phyloP scores from a whole-genome alignment of 1,140 invertebrate species.

The Ips nitidus region DNA sequence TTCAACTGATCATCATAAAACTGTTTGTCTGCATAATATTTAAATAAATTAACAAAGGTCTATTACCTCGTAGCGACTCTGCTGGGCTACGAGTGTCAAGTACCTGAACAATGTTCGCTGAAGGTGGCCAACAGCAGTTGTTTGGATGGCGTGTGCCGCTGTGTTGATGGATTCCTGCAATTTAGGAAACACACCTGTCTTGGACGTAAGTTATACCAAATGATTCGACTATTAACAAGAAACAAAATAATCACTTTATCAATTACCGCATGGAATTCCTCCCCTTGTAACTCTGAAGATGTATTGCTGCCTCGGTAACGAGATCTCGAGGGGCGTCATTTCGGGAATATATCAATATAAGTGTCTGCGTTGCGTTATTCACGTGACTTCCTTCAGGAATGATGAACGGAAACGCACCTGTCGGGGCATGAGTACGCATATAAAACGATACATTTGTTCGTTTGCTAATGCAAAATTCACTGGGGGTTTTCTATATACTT shows the following conservation, averaged over 20 bases:
- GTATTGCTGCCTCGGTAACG: neutral
- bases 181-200: conserved; percentile 86
- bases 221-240: conserved; percentile 17
- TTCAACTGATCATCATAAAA: too few relatives aligned
- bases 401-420: conserved; percentile 27
- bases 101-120: conserved; percentile 73
- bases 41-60: too few relatives aligned
- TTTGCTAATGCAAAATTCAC: too few relatives aligned
- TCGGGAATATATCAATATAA: neutral
- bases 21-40: too few relatives aligned
- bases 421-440: conserved; percentile 25
- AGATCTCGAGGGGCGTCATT: neutral
- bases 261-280: too few relatives aligned
- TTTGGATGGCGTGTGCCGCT: conserved; percentile 71
- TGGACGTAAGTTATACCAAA: conserved; percentile 69
- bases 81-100: conserved; percentile 71
- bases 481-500: too few relatives aligned
- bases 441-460: neutral
- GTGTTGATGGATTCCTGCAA: conserved; percentile 77
- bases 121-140: conserved; percentile 80
- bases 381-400: neutral
- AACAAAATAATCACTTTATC: too few relatives aligned
- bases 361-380: neutral
- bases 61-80: conserved; percentile 65
- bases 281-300: too few relatives aligned